Conservation (phyloP, 2,113 vertebrate genomes). For the Chrysochloris asiatica region DNA sequence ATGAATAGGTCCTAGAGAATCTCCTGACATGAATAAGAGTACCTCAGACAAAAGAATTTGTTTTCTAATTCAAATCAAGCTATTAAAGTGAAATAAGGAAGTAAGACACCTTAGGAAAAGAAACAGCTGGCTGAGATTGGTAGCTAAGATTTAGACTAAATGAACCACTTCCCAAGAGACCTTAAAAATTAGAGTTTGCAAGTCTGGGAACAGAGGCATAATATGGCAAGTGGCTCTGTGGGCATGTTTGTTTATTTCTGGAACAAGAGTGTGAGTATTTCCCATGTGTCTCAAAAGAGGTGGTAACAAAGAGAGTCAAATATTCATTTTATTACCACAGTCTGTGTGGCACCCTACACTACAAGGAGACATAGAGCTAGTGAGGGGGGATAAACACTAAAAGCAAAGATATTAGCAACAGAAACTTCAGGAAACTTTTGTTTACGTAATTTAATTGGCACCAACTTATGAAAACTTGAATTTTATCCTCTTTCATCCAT, state of each 20-base stretch:
- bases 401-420: conserved; percentile 54
- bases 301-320: conserved; percentile 31
- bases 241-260: conserved; percentile 57
- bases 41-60: conserved; percentile 31
- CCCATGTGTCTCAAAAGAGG: conserved; percentile 32
- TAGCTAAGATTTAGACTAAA: conserved; percentile 58
- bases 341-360: not conserved
- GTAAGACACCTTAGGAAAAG: not conserved
- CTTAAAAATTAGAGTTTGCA: conserved; percentile 52
- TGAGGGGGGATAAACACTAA: not conserved
- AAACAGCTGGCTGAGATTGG: conserved; percentile 35
- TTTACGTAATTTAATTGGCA: conserved; percentile 63
- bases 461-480: conserved; percentile 53
- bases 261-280: conserved; percentile 29
- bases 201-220: conserved; percentile 29
- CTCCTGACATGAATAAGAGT: conserved; percentile 16
- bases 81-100: conserved; percentile 46
- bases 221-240: conserved; percentile 19
- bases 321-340: conserved; percentile 47
- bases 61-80: conserved; percentile 61
- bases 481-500: conserved; percentile 57
- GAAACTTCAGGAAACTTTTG: conserved; percentile 49
- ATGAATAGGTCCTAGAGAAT: not conserved
- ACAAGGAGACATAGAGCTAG: conserved; percentile 13
- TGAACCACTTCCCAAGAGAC: conserved; percentile 42